Conservation (phyloP, 2,113 vertebrate species). For the Eleginops maclovinus region DNA sequence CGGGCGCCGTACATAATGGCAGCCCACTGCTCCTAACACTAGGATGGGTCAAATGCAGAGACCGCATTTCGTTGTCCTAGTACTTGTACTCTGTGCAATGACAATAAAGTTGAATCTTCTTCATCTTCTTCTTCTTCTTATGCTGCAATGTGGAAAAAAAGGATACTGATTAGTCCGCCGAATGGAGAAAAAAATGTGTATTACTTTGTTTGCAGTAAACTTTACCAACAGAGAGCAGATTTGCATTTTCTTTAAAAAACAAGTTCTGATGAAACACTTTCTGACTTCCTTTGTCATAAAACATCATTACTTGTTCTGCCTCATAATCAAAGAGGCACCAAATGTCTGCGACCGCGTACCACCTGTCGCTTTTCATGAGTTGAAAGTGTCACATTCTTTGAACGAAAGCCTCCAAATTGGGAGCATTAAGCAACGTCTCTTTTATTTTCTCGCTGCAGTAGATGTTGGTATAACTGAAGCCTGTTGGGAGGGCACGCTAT, state of each 20-base stretch:
- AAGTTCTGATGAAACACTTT: neutral
- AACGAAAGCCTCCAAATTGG: conserved; percentile 19
- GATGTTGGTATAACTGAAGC: conserved; percentile 22
- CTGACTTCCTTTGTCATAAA: conserved; percentile 1
- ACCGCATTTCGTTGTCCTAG: no score
- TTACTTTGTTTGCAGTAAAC: neutral
- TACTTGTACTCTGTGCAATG: no score
- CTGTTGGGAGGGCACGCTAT: conserved; percentile 24
- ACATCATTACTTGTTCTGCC: neutral
- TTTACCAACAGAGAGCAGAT: neutral
- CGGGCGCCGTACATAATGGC: no score
- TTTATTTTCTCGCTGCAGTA: conserved; percentile 36
- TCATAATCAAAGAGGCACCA: conserved; percentile 10
- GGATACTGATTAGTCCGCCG: neutral
- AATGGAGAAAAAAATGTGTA: neutral
- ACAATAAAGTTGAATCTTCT: no score
- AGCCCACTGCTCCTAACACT: no score
- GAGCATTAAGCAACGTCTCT: conserved; percentile 13
- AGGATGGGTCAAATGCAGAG: no score
- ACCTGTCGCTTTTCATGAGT: conserved; percentile 34
- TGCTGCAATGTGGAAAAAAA: neutral
- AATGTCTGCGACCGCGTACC: neutral
- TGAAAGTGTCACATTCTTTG: conserved; percentile 15
- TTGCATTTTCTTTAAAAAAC: neutral
- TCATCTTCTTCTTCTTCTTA: no score